Percentiles rank a stretch among this genome's conserved stretches.
Evolutionary conservation across 1,140 invertebrate species (phyloP).

Genomic region (Ctenoplectra terminalis): DNA sequence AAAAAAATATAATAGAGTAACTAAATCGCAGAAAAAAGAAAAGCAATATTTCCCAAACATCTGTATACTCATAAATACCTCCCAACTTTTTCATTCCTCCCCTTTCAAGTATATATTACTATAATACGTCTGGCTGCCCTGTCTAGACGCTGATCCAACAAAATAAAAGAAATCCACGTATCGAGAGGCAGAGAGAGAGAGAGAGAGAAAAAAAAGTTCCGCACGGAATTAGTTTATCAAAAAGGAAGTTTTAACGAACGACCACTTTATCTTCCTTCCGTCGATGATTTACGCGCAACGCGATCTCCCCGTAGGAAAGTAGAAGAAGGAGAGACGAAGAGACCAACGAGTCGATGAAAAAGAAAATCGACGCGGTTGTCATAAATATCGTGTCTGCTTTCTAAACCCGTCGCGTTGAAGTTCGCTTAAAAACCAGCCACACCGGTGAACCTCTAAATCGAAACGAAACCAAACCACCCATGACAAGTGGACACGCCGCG

Average conservation of each 20-base stretch:
- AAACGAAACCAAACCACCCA: not conserved
- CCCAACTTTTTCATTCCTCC: not conserved
- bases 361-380: not conserved
- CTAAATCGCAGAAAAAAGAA: no score
- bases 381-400: constrained; percentile 45
- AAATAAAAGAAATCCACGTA: not conserved
- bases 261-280: not conserved
- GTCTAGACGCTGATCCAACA: no score
- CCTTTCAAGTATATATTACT: not conserved
- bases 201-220: not conserved
- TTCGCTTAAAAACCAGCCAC: not conserved
- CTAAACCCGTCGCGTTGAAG: constrained; percentile 13
- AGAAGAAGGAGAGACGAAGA: not conserved
- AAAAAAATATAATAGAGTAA: no score
- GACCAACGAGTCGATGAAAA: not conserved
- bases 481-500: constrained; percentile 22
- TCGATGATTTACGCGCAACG: constrained; percentile 15
- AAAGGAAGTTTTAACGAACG: constrained; percentile 7
- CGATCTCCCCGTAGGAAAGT: not conserved
- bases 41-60: no score
- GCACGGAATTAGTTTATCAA: not conserved
- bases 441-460: constrained; percentile 27
- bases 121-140: not conserved
- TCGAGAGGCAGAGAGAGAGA: no score
- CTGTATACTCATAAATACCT: no score